Evolutionary conservation across 2,888 invertebrate species (phyloP), one percentile per base, ranked within the genome.

Genomic region (Hybos culiciformis): DNA sequence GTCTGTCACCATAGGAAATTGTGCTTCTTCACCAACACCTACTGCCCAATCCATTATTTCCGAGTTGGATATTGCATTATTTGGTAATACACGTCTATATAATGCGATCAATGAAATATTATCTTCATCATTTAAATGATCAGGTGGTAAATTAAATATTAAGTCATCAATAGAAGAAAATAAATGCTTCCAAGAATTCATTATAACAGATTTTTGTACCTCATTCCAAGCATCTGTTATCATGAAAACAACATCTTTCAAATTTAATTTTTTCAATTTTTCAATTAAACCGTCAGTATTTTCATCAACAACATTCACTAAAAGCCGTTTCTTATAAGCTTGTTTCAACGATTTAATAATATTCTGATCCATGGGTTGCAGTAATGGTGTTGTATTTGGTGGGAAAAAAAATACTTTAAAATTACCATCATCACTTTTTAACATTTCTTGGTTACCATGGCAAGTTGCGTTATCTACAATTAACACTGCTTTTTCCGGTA

Each of bases 401-500:
- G 26, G 26, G 12, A 26, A 26, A 26, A 23, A 26, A 26, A n/a
- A n/a, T 12, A 26, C 26, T 26, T 9, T 26, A 12, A 26, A 26
- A 12, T 26, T 26, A 12, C 26, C 26, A 26, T 26, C 26, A 26
- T 26, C 26, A 26, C 26, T 26, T 26, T 26, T 26, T 15, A 38
- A 38, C 15, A 26, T 24, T 23, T 24, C 38, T 38, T 21, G 21
- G 26, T 26, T 12, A 23, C 26, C 38, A 38, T 38, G 26, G 17
- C 23, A 21, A 38, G 24, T 38, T 7, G 15, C 21, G 18, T 38
- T 38, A 3, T 37, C 24, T 7, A 38, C 7, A 9, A 39, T 21
- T 39, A 39, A 39, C n/a, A 39, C 24, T 39, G 38, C 38, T 29
- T 39, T 39, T 39, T 26, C 11, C 26, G 7, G 26, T 12, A 26